phyloP scores from a whole-genome alignment of 2,113 vertebrate genomes.

The Macheiramphus alcinus region DNA sequence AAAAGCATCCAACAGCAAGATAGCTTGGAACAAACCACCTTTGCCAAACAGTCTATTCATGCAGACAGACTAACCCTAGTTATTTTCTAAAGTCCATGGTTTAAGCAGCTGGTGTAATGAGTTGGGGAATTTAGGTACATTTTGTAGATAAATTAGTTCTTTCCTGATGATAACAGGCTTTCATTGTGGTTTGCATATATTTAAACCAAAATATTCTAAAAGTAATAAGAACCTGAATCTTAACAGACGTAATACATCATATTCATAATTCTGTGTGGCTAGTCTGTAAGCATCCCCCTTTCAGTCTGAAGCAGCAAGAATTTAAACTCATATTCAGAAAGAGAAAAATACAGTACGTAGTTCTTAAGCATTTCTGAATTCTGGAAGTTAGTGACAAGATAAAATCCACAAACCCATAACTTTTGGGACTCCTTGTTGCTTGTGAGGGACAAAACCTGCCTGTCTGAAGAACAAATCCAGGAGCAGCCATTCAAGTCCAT shows the following conservation, averaged over 20 bases:
- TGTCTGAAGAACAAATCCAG: not conserved
- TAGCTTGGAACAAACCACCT: not conserved
- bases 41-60: not conserved
- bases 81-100: not conserved
- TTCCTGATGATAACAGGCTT: not conserved
- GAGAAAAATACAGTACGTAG: not conserved
- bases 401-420: fast-evolving
- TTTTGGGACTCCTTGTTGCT: not conserved
- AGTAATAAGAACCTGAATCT: not conserved
- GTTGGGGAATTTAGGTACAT: not conserved
- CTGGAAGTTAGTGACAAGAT: not conserved
- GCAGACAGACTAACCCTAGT: not conserved
- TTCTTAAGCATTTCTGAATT: not conserved
- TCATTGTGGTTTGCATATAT: not conserved
- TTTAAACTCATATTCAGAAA: not conserved
- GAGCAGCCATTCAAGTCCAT: not conserved
- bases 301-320: not conserved
- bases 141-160: not conserved
- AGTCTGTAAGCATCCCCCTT: not conserved
- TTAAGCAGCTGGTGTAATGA: not conserved
- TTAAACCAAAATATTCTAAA: not conserved
- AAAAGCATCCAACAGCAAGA: not conserved
- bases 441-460: not conserved
- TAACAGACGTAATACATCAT: not conserved
- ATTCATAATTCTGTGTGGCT: not conserved